Evolutionary conservation across 2,888 invertebrate species (phyloP).

Genomic region (Craniophora ligustri): DNA sequence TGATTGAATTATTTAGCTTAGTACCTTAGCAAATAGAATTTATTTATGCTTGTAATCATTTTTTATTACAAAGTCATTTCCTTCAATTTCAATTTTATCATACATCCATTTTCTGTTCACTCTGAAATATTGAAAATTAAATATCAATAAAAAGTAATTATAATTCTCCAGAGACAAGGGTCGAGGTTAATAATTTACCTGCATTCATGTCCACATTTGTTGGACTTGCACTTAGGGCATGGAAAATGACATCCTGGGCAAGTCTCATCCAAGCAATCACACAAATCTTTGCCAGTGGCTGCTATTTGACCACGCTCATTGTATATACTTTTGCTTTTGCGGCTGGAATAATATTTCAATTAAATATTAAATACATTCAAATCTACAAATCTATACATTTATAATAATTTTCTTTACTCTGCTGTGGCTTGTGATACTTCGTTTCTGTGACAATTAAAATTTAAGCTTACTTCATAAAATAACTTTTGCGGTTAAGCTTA

Average conservation of each 20-base stretch:
- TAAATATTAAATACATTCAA: too few species aligned
- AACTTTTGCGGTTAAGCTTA: slow-evolving; percentile 91
- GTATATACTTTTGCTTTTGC: slow-evolving; percentile 89
- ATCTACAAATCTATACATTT: too few species aligned
- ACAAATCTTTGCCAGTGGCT: slow-evolving; percentile 91
- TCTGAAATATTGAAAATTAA: slow-evolving; percentile 79
- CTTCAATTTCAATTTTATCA: slow-evolving; percentile 94
- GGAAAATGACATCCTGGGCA: slow-evolving; percentile 96
- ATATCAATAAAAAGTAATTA: neutral
- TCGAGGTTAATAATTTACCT: slow-evolving; percentile 77
- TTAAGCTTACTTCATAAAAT: slow-evolving; percentile 74
- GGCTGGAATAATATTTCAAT: slow-evolving; percentile 79
- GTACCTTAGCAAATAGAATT: neutral
- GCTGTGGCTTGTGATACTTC: too few species aligned
- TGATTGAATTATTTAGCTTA: slow-evolving; percentile 50
- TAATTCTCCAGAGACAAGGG: neutral
- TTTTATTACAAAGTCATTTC: slow-evolving; percentile 91
- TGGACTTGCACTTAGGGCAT: slow-evolving; percentile 92
- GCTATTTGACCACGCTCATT: slow-evolving; percentile 92
- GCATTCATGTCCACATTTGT: slow-evolving; percentile 94
- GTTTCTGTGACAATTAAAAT: too few species aligned
- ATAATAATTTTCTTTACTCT: too few species aligned
- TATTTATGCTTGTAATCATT: slow-evolving; percentile 84
- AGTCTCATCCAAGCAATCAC: slow-evolving; percentile 93
- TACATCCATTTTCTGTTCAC: slow-evolving; percentile 93